phyloP scores from a whole-genome alignment of 2,888 invertebrate species.

The Cancer borealis region DNA sequence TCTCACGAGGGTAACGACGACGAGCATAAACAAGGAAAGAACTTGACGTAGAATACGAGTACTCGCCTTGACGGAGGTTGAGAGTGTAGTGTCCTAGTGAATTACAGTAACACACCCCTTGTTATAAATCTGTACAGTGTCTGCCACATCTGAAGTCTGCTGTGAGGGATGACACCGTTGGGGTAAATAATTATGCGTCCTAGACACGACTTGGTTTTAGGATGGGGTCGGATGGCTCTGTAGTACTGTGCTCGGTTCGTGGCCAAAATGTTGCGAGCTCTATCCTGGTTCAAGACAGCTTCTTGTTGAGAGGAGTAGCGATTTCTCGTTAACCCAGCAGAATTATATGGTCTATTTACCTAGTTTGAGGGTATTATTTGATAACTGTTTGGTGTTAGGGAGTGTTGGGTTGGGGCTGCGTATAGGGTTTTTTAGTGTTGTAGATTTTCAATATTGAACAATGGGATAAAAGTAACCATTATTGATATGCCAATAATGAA shows the following conservation, averaged over 20 bases:
- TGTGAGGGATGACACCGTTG: background rate
- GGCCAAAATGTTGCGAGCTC: no score
- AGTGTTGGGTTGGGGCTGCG: background rate
- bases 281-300: no score
- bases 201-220: background rate
- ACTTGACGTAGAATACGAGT: background rate
- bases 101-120: slow-evolving; percentile 2
- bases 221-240: no score
- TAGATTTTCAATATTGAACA: background rate
- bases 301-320: no score
- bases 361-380: no score
- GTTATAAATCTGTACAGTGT: background rate
- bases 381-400: no score
- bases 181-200: background rate
- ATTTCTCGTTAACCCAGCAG: no score
- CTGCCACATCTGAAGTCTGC: background rate
- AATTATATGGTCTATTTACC: no score
- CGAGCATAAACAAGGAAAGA: background rate
- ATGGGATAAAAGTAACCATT: background rate
- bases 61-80: background rate
- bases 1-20: background rate
- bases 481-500: background rate
- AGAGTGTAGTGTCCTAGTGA: background rate
- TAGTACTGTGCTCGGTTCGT: no score
- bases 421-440: background rate